Evolutionary conservation across 2,888 invertebrate genomes (phyloP).

Genomic region (Listrodromus nycthemerus): DNA sequence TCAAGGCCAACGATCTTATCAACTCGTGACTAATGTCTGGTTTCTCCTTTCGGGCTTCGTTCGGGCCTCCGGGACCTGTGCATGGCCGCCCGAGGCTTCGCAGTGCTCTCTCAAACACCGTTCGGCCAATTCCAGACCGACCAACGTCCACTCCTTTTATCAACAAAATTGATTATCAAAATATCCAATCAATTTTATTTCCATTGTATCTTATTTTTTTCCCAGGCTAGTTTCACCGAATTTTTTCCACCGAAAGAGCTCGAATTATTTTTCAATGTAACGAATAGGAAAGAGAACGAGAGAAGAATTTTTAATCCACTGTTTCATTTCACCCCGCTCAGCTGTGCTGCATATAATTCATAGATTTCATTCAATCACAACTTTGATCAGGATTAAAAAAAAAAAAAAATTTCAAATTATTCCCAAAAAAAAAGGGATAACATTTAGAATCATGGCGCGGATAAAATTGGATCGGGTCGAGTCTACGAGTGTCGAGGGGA

Average conservation of each 20-base stretch:
- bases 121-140: neutral
- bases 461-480: neutral
- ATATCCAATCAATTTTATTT: neutral
- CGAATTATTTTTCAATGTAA: neutral
- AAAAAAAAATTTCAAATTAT: no score
- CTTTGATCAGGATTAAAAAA: no score
- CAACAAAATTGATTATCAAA: neutral
- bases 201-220: neutral
- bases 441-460: neutral
- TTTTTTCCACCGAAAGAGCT: neutral
- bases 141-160: neutral
- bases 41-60: constrained; percentile 64
- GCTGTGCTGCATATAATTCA: no score
- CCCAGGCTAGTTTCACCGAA: neutral
- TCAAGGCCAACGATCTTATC: constrained; percentile 67
- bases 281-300: no score
- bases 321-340: no score
- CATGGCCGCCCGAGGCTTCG: constrained; percentile 1
- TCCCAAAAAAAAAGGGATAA: neutral
- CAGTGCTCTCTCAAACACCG: neutral
- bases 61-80: constrained; percentile 56
- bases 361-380: no score
- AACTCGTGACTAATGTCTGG: constrained; percentile 67
- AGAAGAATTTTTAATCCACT: no score
- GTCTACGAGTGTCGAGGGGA: neutral